Evolutionary conservation across 2,113 vertebrate genomes (phyloP).

Genomic region (Gulo gulo): DNA sequence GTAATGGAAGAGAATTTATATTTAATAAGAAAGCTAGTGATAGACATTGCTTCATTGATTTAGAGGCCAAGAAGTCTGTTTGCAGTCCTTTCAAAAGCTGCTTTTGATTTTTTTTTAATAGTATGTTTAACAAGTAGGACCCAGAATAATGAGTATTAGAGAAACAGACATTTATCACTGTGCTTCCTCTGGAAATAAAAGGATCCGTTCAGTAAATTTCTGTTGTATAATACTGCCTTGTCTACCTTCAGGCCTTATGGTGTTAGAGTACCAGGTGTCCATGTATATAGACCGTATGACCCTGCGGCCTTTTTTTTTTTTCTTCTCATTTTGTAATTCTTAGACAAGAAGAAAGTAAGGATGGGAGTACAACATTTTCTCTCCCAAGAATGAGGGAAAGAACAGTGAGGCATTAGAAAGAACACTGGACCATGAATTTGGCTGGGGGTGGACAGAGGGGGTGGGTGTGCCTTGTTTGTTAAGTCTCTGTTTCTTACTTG

Average conservation of each 20-base stretch:
- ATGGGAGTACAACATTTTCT: background rate
- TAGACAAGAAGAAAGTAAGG: background rate
- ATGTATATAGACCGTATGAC: background rate
- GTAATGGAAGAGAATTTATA: constrained; percentile 39
- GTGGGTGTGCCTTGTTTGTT: background rate
- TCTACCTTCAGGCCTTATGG: background rate
- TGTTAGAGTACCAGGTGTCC: background rate
- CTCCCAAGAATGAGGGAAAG: background rate
- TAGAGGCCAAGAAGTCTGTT: constrained; percentile 42
- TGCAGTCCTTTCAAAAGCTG: constrained; percentile 35
- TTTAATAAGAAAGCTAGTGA: constrained; percentile 44
- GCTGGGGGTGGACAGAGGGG: too few species aligned
- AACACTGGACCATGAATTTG: background rate
- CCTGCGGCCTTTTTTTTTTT: background rate
- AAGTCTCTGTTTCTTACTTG: background rate
- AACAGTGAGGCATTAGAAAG: background rate
- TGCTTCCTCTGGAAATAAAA: constrained; percentile 29
- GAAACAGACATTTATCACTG: constrained; percentile 13
- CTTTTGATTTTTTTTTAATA: constrained; percentile 47
- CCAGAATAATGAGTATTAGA: constrained; percentile 1
- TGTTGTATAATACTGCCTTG: background rate
- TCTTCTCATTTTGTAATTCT: background rate
- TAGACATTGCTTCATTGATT: constrained; percentile 46
- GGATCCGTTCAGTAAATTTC: constrained; percentile 12
- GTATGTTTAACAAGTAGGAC: constrained; percentile 21